Conservation (phyloP, 2,888 invertebrate genomes). For the Lissonota sp. region DNA sequence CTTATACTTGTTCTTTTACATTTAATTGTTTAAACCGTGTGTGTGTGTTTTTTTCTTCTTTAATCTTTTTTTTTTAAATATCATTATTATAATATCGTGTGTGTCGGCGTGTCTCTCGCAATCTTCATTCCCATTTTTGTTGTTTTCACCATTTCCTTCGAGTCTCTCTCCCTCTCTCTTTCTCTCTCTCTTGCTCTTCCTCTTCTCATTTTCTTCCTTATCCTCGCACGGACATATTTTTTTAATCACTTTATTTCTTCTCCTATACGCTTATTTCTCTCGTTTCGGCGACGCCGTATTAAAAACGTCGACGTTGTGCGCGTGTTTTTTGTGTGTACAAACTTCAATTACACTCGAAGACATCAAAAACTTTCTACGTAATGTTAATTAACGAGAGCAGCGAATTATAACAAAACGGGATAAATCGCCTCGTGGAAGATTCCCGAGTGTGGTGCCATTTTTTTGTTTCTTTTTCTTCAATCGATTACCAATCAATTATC, state of each 20-base stretch:
- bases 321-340: conserved; percentile 78
- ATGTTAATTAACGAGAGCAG: conserved; percentile 65
- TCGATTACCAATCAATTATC: conserved; percentile 6
- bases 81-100: conserved; percentile 65
- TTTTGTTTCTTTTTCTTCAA: not conserved
- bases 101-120: conserved; percentile 64
- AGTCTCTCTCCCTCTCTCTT: conserved; percentile 25
- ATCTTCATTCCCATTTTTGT: conserved; percentile 53
- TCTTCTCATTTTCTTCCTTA: conserved; percentile 19
- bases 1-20: too few relatives aligned
- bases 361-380: conserved; percentile 83
- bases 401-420: conserved; percentile 39
- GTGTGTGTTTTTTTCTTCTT: conserved; percentile 46
- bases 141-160: conserved; percentile 52
- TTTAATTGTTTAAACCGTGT: conserved; percentile 75
- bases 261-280: conserved; percentile 70
- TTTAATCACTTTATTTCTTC: conserved; percentile 21
- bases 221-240: conserved; percentile 3
- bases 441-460: not conserved
- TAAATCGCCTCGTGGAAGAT: conserved; percentile 46
- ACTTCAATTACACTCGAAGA: conserved; percentile 83
- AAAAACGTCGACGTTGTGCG: conserved; percentile 81
- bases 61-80: conserved; percentile 42
- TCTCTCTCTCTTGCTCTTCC: conserved; percentile 31
- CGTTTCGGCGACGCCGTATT: conserved; percentile 70